Conservation (phyloP, 1,140 invertebrate genomes). For the Neotoxoptera formosana region DNA sequence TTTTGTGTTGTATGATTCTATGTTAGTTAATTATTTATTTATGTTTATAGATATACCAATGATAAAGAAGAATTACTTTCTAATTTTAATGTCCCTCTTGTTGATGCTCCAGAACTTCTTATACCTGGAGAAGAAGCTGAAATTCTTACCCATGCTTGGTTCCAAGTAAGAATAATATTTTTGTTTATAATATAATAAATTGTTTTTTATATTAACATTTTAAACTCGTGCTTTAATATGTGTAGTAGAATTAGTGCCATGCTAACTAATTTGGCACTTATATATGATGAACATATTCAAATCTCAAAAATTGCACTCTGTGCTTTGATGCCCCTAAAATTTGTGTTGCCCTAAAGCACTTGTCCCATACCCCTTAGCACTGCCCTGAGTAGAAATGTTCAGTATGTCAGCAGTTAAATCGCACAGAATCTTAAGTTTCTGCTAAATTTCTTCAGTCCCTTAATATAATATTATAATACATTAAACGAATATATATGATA, state of each 20-base stretch:
- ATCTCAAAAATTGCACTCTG: too few relatives aligned
- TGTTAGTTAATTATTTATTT: constrained; percentile 43
- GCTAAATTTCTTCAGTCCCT: too few relatives aligned
- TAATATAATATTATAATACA: too few relatives aligned
- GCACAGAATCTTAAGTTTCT: too few relatives aligned
- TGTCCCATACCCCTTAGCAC: too few relatives aligned
- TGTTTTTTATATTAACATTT: not conserved
- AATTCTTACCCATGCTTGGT: constrained; percentile 64
- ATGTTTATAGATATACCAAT: constrained; percentile 68
- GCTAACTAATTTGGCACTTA: too few relatives aligned
- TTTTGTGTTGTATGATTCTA: not conserved
- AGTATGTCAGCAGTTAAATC: too few relatives aligned
- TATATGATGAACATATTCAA: too few relatives aligned
- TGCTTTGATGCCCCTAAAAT: too few relatives aligned
- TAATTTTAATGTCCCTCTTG: constrained; percentile 66
- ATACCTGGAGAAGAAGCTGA: constrained; percentile 67
- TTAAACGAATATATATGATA: too few relatives aligned
- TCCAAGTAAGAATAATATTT: constrained; percentile 64
- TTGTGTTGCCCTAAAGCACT: too few relatives aligned
- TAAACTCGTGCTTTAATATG: not conserved
- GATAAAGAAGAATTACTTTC: constrained; percentile 68
- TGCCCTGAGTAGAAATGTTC: too few relatives aligned
- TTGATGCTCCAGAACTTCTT: constrained; percentile 72
- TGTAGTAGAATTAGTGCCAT: not conserved
- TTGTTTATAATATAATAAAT: constrained; percentile 59